phyloP scores from a whole-genome alignment of 1,140 invertebrate species.

The Cecropterus lyciades region DNA sequence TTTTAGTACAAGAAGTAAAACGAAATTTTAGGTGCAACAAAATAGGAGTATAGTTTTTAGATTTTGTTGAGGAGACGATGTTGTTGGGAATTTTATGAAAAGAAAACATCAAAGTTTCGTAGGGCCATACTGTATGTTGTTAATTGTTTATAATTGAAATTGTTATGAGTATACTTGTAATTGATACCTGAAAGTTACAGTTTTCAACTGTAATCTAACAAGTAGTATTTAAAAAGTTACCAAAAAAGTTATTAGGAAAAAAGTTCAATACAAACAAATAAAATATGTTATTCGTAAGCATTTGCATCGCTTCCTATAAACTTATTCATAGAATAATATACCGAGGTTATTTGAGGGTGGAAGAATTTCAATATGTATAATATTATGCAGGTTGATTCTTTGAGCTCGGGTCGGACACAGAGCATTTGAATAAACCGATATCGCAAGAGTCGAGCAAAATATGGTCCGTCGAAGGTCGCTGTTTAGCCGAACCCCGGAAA shows the following conservation, averaged over 20 bases:
- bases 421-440: conserved; percentile 83
- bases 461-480: conserved; percentile 75
- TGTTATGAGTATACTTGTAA: no score
- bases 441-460: conserved; percentile 75
- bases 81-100: no score
- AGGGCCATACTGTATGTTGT: no score
- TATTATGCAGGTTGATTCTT: conserved; percentile 82
- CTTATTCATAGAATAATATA: conserved; percentile 79
- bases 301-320: conserved; percentile 55
- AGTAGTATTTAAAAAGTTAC: no score
- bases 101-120: no score
- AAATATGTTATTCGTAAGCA: conserved; percentile 37
- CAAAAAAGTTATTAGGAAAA: conserved; percentile 14
- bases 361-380: conserved; percentile 83
- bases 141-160: no score
- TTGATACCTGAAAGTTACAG: no score
- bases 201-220: no score
- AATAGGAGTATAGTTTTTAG: neutral
- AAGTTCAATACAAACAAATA: conserved; percentile 24
- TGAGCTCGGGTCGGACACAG: conserved; percentile 73
- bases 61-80: neutral
- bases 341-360: conserved; percentile 62
- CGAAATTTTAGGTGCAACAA: neutral
- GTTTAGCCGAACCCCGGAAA: conserved; percentile 62
- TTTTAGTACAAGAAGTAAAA: neutral